Conservation (phyloP, 2,113 vertebrate species). For the Caranx melampygus region DNA sequence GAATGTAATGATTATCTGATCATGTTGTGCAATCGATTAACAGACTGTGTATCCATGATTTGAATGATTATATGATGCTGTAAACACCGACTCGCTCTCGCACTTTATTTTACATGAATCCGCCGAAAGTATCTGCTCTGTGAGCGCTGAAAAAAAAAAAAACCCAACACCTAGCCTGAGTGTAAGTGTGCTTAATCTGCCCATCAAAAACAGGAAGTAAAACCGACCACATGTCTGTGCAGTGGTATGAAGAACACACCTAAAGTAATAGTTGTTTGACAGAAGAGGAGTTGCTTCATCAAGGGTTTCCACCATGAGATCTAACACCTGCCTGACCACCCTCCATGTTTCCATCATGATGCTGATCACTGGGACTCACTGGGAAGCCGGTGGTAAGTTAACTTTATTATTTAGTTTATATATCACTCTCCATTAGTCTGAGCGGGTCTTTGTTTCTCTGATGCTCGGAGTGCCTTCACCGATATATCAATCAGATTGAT, state of each 20-base stretch:
- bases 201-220: slow-evolving; percentile 45
- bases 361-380: not conserved
- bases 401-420: not conserved
- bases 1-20: slow-evolving; percentile 31
- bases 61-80: not conserved
- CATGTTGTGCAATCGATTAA: slow-evolving; percentile 46
- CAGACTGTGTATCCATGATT: slow-evolving; percentile 1
- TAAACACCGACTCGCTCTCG: not conserved
- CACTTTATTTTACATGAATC: not conserved
- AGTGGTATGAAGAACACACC: not conserved
- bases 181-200: not conserved
- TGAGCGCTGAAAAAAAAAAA: not conserved
- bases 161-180: no score
- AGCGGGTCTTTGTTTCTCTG: not conserved
- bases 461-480: accelerated
- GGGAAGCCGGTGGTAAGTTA: slow-evolving; percentile 38
- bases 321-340: not conserved
- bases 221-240: not conserved
- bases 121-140: not conserved
- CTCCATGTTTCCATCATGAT: slow-evolving; percentile 5
- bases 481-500: not conserved
- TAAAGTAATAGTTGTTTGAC: not conserved
- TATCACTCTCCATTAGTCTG: not conserved
- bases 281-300: not conserved
- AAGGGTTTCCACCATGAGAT: slow-evolving; percentile 22